A percentile compares a stretch with the other conserved stretches of the same genome.
phyloP scores from a whole-genome alignment of 2,113 vertebrate genomes.

The Pseudopodoces humilis region DNA sequence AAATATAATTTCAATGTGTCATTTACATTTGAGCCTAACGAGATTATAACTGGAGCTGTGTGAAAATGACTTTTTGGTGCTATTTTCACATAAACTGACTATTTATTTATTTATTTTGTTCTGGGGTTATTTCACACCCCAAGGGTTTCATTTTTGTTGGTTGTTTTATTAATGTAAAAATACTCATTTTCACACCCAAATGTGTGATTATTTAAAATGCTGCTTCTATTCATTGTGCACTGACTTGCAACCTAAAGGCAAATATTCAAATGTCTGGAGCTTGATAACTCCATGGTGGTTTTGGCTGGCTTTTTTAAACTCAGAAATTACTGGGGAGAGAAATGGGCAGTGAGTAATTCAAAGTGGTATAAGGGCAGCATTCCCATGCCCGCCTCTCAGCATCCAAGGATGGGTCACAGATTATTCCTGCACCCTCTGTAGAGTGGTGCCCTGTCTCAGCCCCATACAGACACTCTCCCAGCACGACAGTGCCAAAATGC shows the following conservation, averaged over 20 bases:
- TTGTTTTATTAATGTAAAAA: constrained; percentile 70
- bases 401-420: background rate
- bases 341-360: background rate
- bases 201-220: constrained; percentile 66
- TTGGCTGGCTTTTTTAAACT: constrained; percentile 25
- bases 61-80: constrained; percentile 63
- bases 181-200: constrained; percentile 65
- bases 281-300: background rate
- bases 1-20: constrained; percentile 42
- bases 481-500: background rate
- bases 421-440: background rate
- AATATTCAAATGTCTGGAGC: constrained; percentile 50
- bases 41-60: constrained; percentile 57
- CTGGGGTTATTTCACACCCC: constrained; percentile 64
- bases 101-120: constrained; percentile 65
- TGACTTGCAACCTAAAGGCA: constrained; percentile 50
- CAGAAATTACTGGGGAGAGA: background rate
- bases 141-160: constrained; percentile 59
- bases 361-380: background rate
- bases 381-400: background rate
- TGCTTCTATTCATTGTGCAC: constrained; percentile 51
- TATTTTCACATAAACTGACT: constrained; percentile 61
- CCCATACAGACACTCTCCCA: background rate
- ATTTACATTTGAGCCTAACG: constrained; percentile 59
- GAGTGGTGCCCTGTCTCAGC: background rate